Conservation (phyloP, 2,113 vertebrate species). For the Halcyon malimbica region DNA sequence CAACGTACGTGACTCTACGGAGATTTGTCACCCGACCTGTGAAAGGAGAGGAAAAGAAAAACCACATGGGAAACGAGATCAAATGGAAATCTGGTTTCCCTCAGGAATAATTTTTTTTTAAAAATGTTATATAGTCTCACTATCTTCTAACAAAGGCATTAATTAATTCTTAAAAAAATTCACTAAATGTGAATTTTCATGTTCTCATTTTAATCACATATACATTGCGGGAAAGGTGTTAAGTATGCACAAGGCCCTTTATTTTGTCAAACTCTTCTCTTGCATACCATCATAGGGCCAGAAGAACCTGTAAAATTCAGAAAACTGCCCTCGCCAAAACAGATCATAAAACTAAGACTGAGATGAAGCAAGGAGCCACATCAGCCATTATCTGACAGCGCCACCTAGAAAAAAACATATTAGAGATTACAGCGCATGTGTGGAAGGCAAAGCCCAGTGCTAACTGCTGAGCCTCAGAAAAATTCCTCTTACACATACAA, state of each 20-base stretch:
- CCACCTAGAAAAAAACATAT: slow-evolving; percentile 99
- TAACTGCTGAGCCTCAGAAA: slow-evolving; percentile 76
- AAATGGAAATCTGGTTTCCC: slow-evolving; percentile 61
- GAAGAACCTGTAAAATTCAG: slow-evolving; percentile 97
- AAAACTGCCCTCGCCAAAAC: slow-evolving; percentile 93
- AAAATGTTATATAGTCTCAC: slow-evolving; percentile 73
- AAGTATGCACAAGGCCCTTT: slow-evolving; percentile 79
- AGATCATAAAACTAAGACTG: slow-evolving; percentile 97
- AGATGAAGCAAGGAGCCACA: slow-evolving; percentile 92
- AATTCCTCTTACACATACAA: slow-evolving; percentile 37
- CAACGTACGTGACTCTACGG: slow-evolving; percentile 92
- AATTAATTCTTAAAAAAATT: slow-evolving; percentile 61
- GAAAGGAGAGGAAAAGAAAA: slow-evolving; percentile 68
- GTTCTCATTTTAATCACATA: slow-evolving; percentile 71
- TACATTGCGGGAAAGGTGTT: slow-evolving; percentile 74
- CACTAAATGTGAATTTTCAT: slow-evolving; percentile 67
- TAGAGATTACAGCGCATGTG: slow-evolving; percentile 99
- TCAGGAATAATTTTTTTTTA: slow-evolving; percentile 36
- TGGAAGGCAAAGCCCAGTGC: slow-evolving; percentile 88
- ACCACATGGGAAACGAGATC: slow-evolving; percentile 72
- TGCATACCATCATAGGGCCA: slow-evolving; percentile 96
- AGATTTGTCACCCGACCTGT: slow-evolving; percentile 97
- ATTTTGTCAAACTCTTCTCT: slow-evolving; percentile 85
- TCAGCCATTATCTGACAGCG: slow-evolving; percentile 94
- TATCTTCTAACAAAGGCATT: slow-evolving; percentile 59